A percentile compares a stretch with the other conserved stretches of the same genome.
These are phyloP conservation scores for Vimba vimba DNA, from an alignment of 2,113 vertebrate species.

Conservation along the genomic window DNA sequence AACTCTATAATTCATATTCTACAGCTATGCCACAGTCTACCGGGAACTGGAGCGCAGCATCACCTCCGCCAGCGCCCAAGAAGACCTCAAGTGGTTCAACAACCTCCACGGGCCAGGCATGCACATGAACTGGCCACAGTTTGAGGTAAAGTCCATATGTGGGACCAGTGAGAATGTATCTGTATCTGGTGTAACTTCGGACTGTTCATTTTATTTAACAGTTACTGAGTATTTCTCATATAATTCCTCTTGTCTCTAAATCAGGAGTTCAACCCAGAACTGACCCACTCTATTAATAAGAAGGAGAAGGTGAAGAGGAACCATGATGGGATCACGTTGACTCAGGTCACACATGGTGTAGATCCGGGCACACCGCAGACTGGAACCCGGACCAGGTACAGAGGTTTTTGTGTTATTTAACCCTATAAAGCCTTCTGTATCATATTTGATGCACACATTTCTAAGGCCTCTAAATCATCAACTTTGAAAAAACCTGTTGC, in stretches of 20 bases:
- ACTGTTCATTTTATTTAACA: too few species aligned
- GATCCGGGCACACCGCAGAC: conserved; percentile 73
- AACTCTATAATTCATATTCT: not conserved
- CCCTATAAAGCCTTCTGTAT: not conserved
- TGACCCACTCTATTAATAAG: conserved; percentile 82
- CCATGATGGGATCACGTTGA: conserved; percentile 79
- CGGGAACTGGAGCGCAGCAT: conserved; percentile 88
- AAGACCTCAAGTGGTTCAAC: conserved; percentile 95
- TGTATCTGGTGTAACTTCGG: not conserved
- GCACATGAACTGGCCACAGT: conserved; percentile 98
- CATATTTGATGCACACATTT: too few species aligned
- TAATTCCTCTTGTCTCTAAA: not conserved
- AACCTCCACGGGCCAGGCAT: conserved; percentile 86
- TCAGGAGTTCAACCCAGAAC: conserved; percentile 94
- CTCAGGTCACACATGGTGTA: conserved; percentile 72
- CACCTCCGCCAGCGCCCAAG: conserved; percentile 84
- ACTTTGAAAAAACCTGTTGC: too few species aligned
- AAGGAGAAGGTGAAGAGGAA: conserved; percentile 88
- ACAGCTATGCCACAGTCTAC: conserved; percentile 88
- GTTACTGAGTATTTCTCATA: not conserved
- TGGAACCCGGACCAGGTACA: conserved; percentile 85
- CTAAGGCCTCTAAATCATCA: too few species aligned
- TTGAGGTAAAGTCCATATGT: conserved; percentile 81
- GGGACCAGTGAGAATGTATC: not conserved
- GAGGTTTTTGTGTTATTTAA: not conserved